Percentiles rank a stretch among this genome's conserved stretches.
Conservation (phyloP, 2,797 vertebrate genomes). For the Acipenser oxyrinchus region DNA sequence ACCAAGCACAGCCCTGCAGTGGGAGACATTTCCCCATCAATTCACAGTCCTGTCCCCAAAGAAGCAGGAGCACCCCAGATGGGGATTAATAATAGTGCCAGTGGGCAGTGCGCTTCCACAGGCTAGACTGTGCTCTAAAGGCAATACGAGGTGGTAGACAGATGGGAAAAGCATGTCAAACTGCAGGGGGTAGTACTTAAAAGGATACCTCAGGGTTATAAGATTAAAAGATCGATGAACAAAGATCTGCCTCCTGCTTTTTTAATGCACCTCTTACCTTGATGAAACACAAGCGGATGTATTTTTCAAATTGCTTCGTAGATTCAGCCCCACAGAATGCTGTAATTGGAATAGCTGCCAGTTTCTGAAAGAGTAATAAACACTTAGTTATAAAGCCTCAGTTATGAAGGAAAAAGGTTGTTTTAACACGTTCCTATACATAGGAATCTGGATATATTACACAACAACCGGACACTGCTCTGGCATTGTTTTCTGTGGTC, state of each 20-base stretch:
- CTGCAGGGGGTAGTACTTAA: background rate
- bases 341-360: conserved; percentile 86
- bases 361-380: conserved; percentile 61
- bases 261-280: conserved; percentile 67
- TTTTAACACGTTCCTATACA: background rate
- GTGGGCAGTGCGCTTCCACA: too few species aligned
- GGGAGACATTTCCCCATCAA: too few species aligned
- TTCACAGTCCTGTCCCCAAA: too few species aligned
- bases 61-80: too few species aligned
- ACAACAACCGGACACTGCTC: background rate
- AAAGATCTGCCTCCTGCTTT: background rate
- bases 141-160: too few species aligned
- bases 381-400: too few species aligned
- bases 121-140: background rate
- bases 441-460: too few species aligned
- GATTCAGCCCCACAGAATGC: conserved; percentile 79
- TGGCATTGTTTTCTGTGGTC: background rate
- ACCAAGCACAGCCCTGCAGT: too few species aligned
- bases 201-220: background rate
- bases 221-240: background rate
- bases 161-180: background rate
- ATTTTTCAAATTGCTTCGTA: conserved; percentile 81
- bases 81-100: background rate
- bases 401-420: background rate
- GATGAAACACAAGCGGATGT: conserved; percentile 91